Conservation (phyloP, 2,797 vertebrate species). For the Falco biarmicus region DNA sequence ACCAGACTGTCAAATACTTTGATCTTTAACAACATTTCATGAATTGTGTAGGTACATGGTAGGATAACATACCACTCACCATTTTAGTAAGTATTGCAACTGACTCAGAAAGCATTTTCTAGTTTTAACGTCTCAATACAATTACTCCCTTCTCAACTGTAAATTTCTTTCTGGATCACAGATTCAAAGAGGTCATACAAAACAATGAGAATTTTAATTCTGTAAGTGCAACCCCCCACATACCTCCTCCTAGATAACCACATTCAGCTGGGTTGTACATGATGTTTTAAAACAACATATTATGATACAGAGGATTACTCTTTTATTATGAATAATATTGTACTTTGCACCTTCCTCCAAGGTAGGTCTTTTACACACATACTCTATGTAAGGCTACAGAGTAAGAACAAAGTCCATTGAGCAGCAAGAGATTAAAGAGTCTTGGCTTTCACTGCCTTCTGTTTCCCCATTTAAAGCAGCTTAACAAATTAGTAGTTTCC, state of each 20-base stretch:
- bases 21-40: background rate
- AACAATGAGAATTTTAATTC: background rate
- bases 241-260: background rate
- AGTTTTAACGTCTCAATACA: background rate
- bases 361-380: background rate
- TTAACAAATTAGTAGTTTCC: background rate
- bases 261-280: background rate
- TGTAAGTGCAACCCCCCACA: background rate
- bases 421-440: background rate
- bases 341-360: slow-evolving; percentile 8
- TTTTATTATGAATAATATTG: background rate
- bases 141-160: background rate
- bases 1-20: background rate
- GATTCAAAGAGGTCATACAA: background rate
- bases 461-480: background rate
- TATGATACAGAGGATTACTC: background rate
- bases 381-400: background rate
- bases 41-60: background rate
- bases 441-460: background rate
- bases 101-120: background rate
- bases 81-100: background rate
- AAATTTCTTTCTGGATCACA: background rate
- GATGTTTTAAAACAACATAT: background rate
- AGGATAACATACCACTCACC: background rate
- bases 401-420: slow-evolving; percentile 1